Conservation (phyloP, 2,888 invertebrate genomes). For the Meiosimyza decipiens region DNA sequence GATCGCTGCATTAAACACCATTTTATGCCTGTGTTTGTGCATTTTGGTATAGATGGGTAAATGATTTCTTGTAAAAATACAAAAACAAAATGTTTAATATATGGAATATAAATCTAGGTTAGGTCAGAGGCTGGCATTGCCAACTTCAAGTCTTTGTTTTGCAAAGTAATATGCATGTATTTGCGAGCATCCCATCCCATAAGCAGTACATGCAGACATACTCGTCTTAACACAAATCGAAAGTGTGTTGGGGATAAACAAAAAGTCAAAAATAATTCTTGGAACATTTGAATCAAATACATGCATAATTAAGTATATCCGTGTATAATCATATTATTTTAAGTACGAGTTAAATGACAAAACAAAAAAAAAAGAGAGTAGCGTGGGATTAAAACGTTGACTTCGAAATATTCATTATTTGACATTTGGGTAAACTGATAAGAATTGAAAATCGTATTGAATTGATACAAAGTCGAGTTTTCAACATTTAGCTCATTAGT, state of each 20-base stretch:
- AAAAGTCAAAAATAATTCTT: background rate
- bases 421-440: no score
- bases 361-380: background rate
- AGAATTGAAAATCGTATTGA: no score
- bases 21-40: background rate
- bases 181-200: background rate
- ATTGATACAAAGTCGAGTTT: no score
- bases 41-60: background rate
- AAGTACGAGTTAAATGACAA: background rate
- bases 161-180: constrained; percentile 17
- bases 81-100: background rate
- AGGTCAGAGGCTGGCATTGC: constrained; percentile 28
- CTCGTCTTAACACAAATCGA: background rate
- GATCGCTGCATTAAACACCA: no score
- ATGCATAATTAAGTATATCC: no score
- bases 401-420: no score
- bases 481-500: no score
- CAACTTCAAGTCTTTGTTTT: constrained; percentile 4
- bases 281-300: background rate
- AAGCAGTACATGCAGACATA: background rate
- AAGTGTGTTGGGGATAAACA: constrained; percentile 9
- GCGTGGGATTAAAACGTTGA: no score
- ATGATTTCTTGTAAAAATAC: background rate
- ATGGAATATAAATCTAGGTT: constrained; percentile 31
- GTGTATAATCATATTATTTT: background rate